Percentiles rank a stretch among this genome's conserved stretches.
Conservation (phyloP, 2,113 vertebrate genomes). For the Polypterus senegalus region DNA sequence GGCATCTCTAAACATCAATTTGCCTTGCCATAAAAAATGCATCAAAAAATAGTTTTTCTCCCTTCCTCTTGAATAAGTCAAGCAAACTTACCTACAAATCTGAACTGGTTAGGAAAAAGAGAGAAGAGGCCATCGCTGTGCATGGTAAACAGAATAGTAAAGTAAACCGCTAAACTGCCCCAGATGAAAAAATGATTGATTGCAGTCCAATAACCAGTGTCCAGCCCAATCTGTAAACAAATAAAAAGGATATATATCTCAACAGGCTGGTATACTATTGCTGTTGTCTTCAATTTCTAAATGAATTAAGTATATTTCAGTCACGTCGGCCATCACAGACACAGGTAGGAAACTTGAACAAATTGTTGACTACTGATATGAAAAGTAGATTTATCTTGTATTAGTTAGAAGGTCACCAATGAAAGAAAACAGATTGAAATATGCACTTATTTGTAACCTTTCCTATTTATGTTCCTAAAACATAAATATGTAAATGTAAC, state of each 20-base stretch:
- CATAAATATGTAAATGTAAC: no score
- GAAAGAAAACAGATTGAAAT: no score
- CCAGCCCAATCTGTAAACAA: constrained; percentile 63
- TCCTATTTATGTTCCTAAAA: no score
- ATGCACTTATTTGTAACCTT: no score
- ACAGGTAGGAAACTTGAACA: not conserved
- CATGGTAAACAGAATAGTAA: constrained; percentile 78
- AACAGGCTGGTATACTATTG: not conserved
- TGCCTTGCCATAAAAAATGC: no score
- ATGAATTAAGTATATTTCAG: no score
- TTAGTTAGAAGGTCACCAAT: no score
- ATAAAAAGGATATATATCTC: not conserved
- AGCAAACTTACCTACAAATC: constrained; percentile 70
- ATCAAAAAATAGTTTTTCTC: no score
- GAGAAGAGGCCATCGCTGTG: constrained; percentile 77
- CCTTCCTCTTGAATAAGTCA: no score
- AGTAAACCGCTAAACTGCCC: constrained; percentile 79
- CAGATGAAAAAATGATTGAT: constrained; percentile 94
- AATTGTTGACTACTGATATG: not conserved
- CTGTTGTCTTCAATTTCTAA: no score
- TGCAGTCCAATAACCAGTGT: constrained; percentile 86
- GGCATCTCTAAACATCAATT: no score
- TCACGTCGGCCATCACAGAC: not conserved
- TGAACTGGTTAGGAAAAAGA: constrained; percentile 85
- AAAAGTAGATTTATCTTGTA: no score